Conservation (phyloP, 2,888 invertebrate genomes). For the Chironomus tentans region DNA sequence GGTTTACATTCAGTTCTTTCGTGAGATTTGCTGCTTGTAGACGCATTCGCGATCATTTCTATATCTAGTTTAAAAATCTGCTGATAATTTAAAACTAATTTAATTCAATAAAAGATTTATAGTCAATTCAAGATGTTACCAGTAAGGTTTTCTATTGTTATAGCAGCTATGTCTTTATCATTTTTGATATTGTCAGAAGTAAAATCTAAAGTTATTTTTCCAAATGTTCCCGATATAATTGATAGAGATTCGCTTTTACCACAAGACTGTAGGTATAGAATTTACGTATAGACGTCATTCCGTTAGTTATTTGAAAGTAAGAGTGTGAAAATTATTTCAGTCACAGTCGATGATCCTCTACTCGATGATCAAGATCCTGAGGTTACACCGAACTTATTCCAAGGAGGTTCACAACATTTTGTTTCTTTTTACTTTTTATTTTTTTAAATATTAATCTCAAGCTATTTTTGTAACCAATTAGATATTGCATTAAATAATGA, state of each 20-base stretch:
- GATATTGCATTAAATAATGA: conserved; percentile 56
- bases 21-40: not conserved
- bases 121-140: not conserved
- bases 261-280: conserved; percentile 24
- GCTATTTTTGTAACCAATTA: not conserved
- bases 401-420: too few relatives aligned
- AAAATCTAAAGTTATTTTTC: conserved; percentile 4
- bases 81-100: not conserved
- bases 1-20: not conserved
- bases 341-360: not conserved
- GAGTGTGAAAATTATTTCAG: not conserved
- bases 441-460: too few relatives aligned
- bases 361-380: conserved; percentile 49
- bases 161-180: not conserved
- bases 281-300: not conserved
- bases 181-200: not conserved
- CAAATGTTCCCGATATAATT: conserved; percentile 13
- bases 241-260: conserved; percentile 4
- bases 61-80: too few relatives aligned
- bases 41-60: not conserved
- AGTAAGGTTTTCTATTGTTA: not conserved
- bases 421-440: too few relatives aligned
- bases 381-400: conserved; percentile 54
- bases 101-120: not conserved
- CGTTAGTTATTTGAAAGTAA: conserved; percentile 15